A percentile compares a stretch with the other conserved stretches of the same genome.
phyloP scores from a whole-genome alignment of 2,113 vertebrate species.

The Hydropotes inermis region DNA sequence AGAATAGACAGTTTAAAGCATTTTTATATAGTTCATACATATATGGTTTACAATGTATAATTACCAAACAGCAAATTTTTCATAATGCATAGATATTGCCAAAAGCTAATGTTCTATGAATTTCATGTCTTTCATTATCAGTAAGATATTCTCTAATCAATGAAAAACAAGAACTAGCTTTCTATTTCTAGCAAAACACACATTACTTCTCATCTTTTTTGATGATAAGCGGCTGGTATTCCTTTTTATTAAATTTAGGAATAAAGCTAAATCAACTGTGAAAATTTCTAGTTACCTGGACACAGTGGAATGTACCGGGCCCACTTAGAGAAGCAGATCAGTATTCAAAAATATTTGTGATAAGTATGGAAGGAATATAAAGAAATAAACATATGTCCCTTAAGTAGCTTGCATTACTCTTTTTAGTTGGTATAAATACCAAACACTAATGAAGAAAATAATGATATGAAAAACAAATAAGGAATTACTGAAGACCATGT shows the following conservation, averaged over 20 bases:
- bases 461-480: background rate
- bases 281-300: constrained; percentile 4
- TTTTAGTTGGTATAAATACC: background rate
- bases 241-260: constrained; percentile 10
- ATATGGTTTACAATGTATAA: background rate
- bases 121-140: background rate
- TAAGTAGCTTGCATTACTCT: background rate
- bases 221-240: background rate
- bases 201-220: background rate
- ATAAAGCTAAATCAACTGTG: background rate
- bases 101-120: background rate
- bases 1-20: background rate
- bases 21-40: background rate
- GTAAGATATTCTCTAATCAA: background rate
- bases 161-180: constrained; percentile 10
- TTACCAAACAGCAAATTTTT: background rate
- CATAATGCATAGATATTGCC: background rate
- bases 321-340: background rate
- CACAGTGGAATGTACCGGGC: background rate
- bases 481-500: background rate
- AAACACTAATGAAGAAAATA: background rate
- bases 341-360: background rate
- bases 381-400: background rate
- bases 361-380: background rate
- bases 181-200: constrained; percentile 20